phyloP scores from a whole-genome alignment of 2,888 invertebrate species.

The Rhagonycha fulva region DNA sequence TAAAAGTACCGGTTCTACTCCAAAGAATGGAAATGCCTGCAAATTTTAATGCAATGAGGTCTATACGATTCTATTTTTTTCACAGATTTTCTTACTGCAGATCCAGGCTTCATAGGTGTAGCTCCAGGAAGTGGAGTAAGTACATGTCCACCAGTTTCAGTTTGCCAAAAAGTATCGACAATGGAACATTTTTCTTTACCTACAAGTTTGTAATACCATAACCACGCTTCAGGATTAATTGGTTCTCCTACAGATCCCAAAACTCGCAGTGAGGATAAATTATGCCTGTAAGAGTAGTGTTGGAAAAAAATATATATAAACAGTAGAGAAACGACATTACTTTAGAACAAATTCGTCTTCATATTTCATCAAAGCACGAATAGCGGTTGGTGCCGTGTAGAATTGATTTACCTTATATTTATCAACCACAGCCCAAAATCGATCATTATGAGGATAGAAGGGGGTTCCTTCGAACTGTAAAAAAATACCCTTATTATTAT shows the following conservation, averaged over 20 bases:
- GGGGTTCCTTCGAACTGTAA: slow-evolving; percentile 95
- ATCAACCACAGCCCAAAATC: slow-evolving; percentile 91
- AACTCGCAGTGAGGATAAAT: slow-evolving; percentile 70
- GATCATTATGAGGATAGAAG: slow-evolving; percentile 89
- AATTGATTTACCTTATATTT: slow-evolving; percentile 96
- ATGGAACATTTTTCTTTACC: slow-evolving; percentile 87
- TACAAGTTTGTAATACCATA: slow-evolving; percentile 88
- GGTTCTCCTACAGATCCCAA: slow-evolving; percentile 98
- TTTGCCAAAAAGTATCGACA: slow-evolving; percentile 99
- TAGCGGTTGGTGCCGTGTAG: slow-evolving; percentile 98
- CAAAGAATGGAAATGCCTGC: slow-evolving; percentile 96
- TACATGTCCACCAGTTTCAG: slow-evolving; percentile 98
- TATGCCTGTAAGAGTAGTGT: slow-evolving; percentile 58
- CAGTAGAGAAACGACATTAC: slow-evolving; percentile 53
- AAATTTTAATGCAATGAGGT: neutral
- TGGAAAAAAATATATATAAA: neutral
- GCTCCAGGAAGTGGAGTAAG: slow-evolving; percentile 95
- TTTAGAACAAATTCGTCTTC: slow-evolving; percentile 84
- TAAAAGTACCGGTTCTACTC: slow-evolving; percentile 85
- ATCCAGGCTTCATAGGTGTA: slow-evolving; percentile 96
- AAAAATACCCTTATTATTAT: slow-evolving; percentile 9
- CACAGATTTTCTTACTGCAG: slow-evolving; percentile 77
- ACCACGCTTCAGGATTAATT: slow-evolving; percentile 97
- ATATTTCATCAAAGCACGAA: slow-evolving; percentile 93
- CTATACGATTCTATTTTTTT: neutral